A percentile compares a stretch with the other conserved stretches of the same genome.
Conservation (phyloP, 2,888 invertebrate genomes). For the Chrysodeixis includens region DNA sequence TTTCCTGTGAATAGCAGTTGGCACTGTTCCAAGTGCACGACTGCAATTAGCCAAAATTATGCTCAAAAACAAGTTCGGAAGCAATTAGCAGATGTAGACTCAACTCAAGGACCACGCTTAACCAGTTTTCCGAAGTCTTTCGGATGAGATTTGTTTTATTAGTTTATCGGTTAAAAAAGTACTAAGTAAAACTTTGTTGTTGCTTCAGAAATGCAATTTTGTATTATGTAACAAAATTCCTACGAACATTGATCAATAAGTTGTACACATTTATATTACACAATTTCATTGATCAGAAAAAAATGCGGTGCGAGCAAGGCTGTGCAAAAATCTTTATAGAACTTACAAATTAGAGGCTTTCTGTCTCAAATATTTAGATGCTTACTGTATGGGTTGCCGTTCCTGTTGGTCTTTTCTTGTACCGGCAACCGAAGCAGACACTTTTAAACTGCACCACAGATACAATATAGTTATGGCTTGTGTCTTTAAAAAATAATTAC, state of each 20-base stretch:
- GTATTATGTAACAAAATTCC: not conserved
- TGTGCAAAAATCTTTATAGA: too few species aligned
- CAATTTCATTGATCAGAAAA: not conserved
- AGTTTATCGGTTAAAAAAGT: constrained; percentile 59
- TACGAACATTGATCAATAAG: not conserved
- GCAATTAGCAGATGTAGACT: constrained; percentile 86
- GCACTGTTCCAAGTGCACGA: constrained; percentile 79
- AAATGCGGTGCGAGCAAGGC: too few species aligned
- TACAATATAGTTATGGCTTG: too few species aligned
- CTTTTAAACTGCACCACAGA: too few species aligned
- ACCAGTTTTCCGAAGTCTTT: constrained; percentile 71
- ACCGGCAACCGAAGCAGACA: too few species aligned
- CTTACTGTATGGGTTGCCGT: too few species aligned
- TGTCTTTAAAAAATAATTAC: not conserved
- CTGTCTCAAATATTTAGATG: too few species aligned
- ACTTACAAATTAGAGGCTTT: too few species aligned
- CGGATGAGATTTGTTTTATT: constrained; percentile 69
- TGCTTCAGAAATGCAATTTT: constrained; percentile 1
- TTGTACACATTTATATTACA: not conserved
- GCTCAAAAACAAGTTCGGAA: constrained; percentile 86
- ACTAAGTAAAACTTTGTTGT: constrained; percentile 1
- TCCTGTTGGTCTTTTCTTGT: too few species aligned
- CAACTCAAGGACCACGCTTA: constrained; percentile 76
- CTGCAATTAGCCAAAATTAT: constrained; percentile 88
- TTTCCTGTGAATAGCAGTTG: constrained; percentile 74